These are phyloP conservation scores for Craniophora ligustri DNA, from an alignment of 2,888 invertebrate species.

Conservation along the genomic window DNA sequence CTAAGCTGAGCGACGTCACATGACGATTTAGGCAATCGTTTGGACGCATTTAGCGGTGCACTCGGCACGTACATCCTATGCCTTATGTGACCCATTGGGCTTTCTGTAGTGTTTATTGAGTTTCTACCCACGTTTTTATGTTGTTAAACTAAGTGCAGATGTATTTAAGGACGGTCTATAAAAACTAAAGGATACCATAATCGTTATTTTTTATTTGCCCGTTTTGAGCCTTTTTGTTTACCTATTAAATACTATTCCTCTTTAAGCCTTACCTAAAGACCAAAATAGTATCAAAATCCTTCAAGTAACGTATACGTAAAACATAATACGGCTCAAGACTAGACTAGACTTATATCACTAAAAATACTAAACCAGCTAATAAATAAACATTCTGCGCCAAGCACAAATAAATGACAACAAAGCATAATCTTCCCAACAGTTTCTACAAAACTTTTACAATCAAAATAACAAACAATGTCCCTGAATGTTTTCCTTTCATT, in stretches of 20 bases:
- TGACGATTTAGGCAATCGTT: conserved; percentile 55
- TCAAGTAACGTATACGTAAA: too few species aligned
- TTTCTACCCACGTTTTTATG: conserved; percentile 5
- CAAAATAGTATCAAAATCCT: too few species aligned
- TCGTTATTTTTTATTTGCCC: background rate
- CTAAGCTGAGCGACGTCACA: conserved; percentile 52
- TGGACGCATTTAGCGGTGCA: conserved; percentile 48
- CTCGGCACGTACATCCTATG: conserved; percentile 28
- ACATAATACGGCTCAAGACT: too few species aligned
- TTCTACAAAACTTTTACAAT: conserved; percentile 14
- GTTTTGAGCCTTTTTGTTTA: too few species aligned
- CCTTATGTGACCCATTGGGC: conserved; percentile 8
- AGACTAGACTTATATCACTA: too few species aligned
- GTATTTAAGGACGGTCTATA: background rate
- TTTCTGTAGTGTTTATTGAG: conserved; percentile 20
- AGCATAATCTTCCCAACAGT: background rate
- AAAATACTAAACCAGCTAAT: background rate
- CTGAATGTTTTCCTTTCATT: conserved; percentile 40
- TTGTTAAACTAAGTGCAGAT: conserved; percentile 27
- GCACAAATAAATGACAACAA: background rate
- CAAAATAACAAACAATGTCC: conserved; percentile 16
- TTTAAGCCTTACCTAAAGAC: too few species aligned
- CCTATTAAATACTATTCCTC: too few species aligned
- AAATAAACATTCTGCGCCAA: background rate
- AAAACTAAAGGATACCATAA: background rate